Evolutionary conservation across 2,888 invertebrate species (phyloP), one percentile per base, ranked within the genome.

Genomic region (Tanytarsus gracilentus): DNA sequence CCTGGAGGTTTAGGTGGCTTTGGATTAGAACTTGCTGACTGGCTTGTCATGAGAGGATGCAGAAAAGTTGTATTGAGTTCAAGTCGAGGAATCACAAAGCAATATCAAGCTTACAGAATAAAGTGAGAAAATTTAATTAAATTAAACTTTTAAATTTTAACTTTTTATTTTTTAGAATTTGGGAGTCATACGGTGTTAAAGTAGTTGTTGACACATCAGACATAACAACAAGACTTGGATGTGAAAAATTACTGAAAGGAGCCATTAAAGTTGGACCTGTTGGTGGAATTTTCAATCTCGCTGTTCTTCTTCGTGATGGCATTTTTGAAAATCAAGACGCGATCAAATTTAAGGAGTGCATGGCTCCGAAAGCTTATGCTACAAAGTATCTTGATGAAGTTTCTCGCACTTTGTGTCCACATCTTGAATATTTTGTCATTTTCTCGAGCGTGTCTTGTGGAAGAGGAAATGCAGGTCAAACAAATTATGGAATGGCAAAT

Each of bases 391-490:
- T 95, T 64, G 94, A 96, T 69, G 75, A 78, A 62, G 69, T 80
- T 2, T 80, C 82, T 0, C 76, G 87, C 44, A 71, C 72, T 44
- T 63, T 78, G 61, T 85, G 84, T 62, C 78, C 78, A 0, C 40
- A 75, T 1, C 66, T 80, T 39, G 78, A 83, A 67, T 80, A 86
- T 74, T 95, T 95, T 71, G 92, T 95, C 1, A 83, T 88, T 18
- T 95, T 94, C 75, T 94, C 94, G 0, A 93, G 93, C 16, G 88
- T 94, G 5, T 86, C 89, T 0, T 92, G 93, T 69, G 94, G 94
- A 14, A 81, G 92, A 21, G 95, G 95, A 65, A 94, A 94, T 72
- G 84, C 86, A 4, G 93, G 93, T 1, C 94, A 95, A 75, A 84
- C 87, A 16, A 92, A 91, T 75, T 94, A 94, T 70, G 94, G 91